These are phyloP conservation scores for Phengaris arion DNA, from an alignment of 2,888 invertebrate genomes.

Conservation along the genomic window DNA sequence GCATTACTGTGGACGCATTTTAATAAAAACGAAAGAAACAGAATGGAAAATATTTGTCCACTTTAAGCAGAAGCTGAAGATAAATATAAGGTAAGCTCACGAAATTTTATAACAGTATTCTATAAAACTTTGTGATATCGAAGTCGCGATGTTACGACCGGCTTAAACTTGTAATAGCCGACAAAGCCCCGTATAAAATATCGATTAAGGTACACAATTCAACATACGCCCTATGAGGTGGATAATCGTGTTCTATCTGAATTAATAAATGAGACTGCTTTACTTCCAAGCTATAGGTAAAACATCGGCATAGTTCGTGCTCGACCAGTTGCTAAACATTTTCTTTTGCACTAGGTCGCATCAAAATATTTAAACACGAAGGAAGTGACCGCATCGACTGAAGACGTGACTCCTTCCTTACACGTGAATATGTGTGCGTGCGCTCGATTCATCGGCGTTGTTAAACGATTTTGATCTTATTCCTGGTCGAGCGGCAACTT, in stretches of 20 bases:
- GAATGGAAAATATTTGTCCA: slow-evolving; percentile 24
- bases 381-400: too few species aligned
- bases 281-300: background rate
- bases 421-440: too few species aligned
- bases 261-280: slow-evolving; percentile 2
- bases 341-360: too few species aligned
- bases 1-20: background rate
- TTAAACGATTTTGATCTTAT: too few species aligned
- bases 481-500: too few species aligned
- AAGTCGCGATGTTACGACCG: slow-evolving; percentile 19
- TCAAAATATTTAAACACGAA: too few species aligned
- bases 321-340: too few species aligned
- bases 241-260: background rate
- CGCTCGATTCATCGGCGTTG: too few species aligned
- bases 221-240: background rate
- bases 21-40: slow-evolving; percentile 22
- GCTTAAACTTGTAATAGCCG: slow-evolving; percentile 19
- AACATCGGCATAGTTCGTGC: background rate
- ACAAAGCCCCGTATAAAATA: slow-evolving; percentile 20
- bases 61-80: slow-evolving; percentile 14
- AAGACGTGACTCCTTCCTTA: too few species aligned
- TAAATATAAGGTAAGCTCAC: slow-evolving; percentile 27
- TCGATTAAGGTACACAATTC: slow-evolving; percentile 21
- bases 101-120: slow-evolving; percentile 27
- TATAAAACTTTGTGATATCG: slow-evolving; percentile 24